These are phyloP conservation scores for Lepilemur ruficaudatus DNA, from an alignment of 2,797 vertebrate species.

Conservation along the genomic window DNA sequence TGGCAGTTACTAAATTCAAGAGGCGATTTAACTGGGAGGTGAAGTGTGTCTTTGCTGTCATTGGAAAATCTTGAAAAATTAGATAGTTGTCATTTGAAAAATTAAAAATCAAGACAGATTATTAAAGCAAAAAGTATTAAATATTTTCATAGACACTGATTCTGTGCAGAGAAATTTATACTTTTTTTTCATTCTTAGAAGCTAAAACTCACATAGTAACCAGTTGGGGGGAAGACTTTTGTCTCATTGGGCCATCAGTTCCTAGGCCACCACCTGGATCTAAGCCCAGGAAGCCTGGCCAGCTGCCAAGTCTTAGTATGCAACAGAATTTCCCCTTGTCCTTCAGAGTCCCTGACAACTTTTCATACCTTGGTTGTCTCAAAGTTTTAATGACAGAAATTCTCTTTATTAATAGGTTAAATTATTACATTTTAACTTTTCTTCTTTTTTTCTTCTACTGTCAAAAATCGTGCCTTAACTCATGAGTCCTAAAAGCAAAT, in stretches of 20 bases:
- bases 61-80: neutral
- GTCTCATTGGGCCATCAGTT: neutral
- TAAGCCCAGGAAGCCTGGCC: neutral
- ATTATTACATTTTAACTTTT: neutral
- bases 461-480: neutral
- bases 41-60: neutral
- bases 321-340: neutral
- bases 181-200: neutral
- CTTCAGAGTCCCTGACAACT: neutral
- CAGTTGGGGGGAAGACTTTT: neutral
- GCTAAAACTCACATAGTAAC: neutral
- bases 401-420: neutral
- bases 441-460: neutral
- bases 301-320: neutral
- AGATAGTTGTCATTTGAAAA: neutral
- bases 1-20: neutral
- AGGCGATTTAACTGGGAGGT: neutral
- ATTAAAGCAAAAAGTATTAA: neutral
- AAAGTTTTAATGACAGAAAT: neutral
- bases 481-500: neutral
- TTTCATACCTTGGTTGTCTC: neutral
- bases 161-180: neutral
- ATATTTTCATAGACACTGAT: neutral
- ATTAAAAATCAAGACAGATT: neutral
- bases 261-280: neutral